These are phyloP conservation scores for Uropetala carovei DNA, from an alignment of 2,888 invertebrate genomes.

Conservation along the genomic window DNA sequence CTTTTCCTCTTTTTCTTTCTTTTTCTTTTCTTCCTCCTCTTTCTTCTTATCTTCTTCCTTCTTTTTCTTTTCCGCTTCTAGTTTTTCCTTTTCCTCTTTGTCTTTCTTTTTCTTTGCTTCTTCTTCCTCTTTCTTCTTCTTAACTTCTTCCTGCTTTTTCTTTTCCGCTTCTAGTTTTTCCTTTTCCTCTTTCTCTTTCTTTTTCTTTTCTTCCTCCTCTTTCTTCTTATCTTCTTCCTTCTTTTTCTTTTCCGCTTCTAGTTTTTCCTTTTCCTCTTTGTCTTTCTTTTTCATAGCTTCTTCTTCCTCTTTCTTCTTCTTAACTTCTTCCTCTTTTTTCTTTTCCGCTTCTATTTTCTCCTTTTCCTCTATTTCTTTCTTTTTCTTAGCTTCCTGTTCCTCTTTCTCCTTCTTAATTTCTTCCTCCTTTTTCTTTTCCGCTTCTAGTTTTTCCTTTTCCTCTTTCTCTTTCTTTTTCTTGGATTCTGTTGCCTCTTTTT, in stretches of 20 bases:
- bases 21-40: slow-evolving; percentile 66
- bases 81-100: slow-evolving; percentile 60
- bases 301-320: slow-evolving; percentile 67
- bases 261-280: slow-evolving; percentile 70
- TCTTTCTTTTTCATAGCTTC: slow-evolving; percentile 68
- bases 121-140: slow-evolving; percentile 66
- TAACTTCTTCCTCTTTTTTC: slow-evolving; percentile 67
- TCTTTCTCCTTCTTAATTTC: background rate
- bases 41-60: slow-evolving; percentile 65
- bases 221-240: slow-evolving; percentile 64
- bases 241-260: slow-evolving; percentile 72
- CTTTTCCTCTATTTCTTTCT: slow-evolving; percentile 67
- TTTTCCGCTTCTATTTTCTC: slow-evolving; percentile 68
- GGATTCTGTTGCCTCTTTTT: background rate
- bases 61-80: slow-evolving; percentile 65
- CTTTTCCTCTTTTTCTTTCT: slow-evolving; percentile 66
- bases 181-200: slow-evolving; percentile 63
- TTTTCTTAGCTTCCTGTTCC: slow-evolving; percentile 64
- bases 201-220: slow-evolving; percentile 65
- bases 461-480: slow-evolving; percentile 1
- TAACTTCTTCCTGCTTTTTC: slow-evolving; percentile 61
- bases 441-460: background rate
- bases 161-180: slow-evolving; percentile 65
- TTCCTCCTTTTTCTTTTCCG: background rate
- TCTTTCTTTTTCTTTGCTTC: slow-evolving; percentile 66